Percentiles rank a stretch among this genome's conserved stretches.
Evolutionary conservation across 2,113 vertebrate genomes (phyloP).

Genomic region (Isurus oxyrinchus): DNA sequence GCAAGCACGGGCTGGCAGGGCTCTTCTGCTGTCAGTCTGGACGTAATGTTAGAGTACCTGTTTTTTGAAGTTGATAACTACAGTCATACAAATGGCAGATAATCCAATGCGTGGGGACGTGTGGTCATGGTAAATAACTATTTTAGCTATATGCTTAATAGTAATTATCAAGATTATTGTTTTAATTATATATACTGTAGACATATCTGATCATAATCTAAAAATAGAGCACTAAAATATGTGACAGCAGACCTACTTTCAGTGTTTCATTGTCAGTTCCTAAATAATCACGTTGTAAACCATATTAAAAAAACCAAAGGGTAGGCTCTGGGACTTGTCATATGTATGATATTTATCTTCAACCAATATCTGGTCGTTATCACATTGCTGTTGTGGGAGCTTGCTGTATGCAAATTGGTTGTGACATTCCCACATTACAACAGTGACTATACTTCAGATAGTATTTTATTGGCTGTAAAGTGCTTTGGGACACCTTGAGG

Average conservation of each 20-base stretch:
- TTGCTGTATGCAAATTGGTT: background rate
- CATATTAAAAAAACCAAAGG: background rate
- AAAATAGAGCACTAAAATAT: background rate
- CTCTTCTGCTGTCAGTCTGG: background rate
- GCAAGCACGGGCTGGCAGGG: background rate
- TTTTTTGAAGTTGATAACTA: background rate
- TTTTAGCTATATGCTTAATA: background rate
- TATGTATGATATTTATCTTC: background rate
- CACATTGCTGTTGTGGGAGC: background rate
- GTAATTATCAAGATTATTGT: background rate
- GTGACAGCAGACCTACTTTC: background rate
- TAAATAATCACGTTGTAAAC: background rate
- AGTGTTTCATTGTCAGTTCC: background rate
- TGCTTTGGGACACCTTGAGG: background rate
- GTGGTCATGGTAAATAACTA: background rate
- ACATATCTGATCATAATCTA: background rate
- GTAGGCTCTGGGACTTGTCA: background rate
- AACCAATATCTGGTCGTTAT: background rate
- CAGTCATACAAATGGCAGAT: background rate
- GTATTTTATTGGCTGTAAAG: background rate
- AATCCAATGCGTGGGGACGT: background rate
- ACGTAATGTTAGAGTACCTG: background rate
- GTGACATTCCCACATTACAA: background rate
- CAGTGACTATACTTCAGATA: background rate
- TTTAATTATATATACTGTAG: background rate